Conservation (phyloP, 92 coral and sea anemone genomes). For the Pocillopora grandis region DNA sequence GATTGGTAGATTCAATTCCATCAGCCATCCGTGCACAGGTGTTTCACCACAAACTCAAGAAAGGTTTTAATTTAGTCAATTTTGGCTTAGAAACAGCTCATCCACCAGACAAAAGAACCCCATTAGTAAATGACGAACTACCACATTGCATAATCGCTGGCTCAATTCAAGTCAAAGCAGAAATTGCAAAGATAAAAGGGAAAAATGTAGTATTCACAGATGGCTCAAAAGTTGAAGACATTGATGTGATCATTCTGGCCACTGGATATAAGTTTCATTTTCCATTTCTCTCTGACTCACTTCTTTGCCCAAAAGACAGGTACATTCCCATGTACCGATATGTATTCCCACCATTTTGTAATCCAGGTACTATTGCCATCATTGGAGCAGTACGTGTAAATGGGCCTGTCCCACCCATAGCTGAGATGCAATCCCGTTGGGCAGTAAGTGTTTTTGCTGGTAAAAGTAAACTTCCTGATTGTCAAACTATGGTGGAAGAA, state of each 20-base stretch:
- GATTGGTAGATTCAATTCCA: constrained; percentile 50
- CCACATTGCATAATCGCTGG: constrained; percentile 89
- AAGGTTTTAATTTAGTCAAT: constrained; percentile 39
- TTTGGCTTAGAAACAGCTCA: constrained; percentile 70
- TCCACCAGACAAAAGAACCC: constrained; percentile 11
- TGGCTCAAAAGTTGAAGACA: constrained; percentile 64
- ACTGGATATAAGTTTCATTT: constrained; percentile 75
- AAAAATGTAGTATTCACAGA: constrained; percentile 66
- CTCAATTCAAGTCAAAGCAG: constrained; percentile 61
- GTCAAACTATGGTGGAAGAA: constrained; percentile 65
- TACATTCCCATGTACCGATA: constrained; percentile 72
- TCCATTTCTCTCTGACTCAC: constrained; percentile 65
- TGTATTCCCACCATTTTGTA: constrained; percentile 63
- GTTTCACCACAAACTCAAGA: constrained; percentile 20
- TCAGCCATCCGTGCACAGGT: constrained; percentile 22
- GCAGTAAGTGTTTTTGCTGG: constrained; percentile 78
- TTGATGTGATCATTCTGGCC: constrained; percentile 77
- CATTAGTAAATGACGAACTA: constrained; percentile 78
- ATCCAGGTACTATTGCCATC: constrained; percentile 68
- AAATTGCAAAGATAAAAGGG: constrained; percentile 54
- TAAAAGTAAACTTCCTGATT: constrained; percentile 53
- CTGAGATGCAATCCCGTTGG: constrained; percentile 86
- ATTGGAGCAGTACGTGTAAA: constrained; percentile 70
- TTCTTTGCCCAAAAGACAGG: constrained; percentile 51
- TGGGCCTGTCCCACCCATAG: constrained; percentile 63